Percentiles rank a stretch among this genome's conserved stretches.
These are phyloP conservation scores for Pristionchus entomophagus DNA, from an alignment of 2,888 invertebrate genomes.

Conservation along the genomic window DNA sequence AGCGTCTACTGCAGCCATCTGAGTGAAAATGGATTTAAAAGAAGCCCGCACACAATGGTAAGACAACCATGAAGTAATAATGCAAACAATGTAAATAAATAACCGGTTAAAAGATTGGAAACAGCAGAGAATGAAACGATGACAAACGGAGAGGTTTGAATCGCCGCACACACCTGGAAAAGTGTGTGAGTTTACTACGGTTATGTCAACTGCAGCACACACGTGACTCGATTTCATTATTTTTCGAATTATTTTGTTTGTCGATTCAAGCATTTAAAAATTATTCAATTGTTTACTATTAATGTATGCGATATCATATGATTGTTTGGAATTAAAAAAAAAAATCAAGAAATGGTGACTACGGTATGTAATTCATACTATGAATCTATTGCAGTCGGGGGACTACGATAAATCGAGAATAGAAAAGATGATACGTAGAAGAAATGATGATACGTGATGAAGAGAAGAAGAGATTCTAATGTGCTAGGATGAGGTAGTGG, in stretches of 20 bases:
- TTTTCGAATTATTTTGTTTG: not conserved
- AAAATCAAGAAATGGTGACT: too few relatives aligned
- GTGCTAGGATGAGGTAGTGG: too few relatives aligned
- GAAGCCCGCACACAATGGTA: not conserved
- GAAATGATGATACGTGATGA: too few relatives aligned
- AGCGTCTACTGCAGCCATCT: conserved; percentile 44
- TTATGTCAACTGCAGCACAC: not conserved
- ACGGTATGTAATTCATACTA: too few relatives aligned
- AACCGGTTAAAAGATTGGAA: not conserved
- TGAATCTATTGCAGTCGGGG: too few relatives aligned
- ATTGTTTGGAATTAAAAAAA: not conserved
- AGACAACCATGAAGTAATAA: not conserved
- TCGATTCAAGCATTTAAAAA: not conserved
- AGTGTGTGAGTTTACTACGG: too few relatives aligned
- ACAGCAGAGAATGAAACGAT: not conserved
- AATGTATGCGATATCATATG: not conserved
- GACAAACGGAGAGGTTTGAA: not conserved
- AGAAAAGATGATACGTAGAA: too few relatives aligned
- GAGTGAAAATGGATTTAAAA: not conserved
- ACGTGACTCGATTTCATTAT: not conserved
- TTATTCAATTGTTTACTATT: too few relatives aligned
- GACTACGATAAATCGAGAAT: too few relatives aligned
- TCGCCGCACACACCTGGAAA: too few relatives aligned
- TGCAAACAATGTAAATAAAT: not conserved
- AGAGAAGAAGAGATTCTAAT: too few relatives aligned